Evolutionary conservation across 2,113 vertebrate species (phyloP).

Genomic region (Ahaetulla prasina): DNA sequence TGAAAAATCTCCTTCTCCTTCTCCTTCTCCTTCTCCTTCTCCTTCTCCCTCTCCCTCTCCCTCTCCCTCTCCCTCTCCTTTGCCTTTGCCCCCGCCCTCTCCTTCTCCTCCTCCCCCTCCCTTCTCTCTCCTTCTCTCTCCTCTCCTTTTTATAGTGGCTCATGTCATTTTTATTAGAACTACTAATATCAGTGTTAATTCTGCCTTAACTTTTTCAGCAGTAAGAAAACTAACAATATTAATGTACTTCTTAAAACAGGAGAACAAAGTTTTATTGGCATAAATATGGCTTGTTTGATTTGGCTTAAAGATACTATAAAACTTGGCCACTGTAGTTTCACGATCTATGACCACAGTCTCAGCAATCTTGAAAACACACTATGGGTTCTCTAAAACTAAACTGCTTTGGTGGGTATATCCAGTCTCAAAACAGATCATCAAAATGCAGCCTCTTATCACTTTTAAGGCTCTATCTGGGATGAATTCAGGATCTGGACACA

Average conservation of each 20-base stretch:
- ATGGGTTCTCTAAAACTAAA: background rate
- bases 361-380: background rate
- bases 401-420: background rate
- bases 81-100: accelerated
- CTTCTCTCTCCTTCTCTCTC: too few relatives aligned
- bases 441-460: background rate
- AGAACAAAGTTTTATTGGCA: background rate
- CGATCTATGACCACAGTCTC: background rate
- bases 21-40: background rate
- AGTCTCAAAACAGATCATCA: background rate
- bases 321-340: background rate
- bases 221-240: background rate
- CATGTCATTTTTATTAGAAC: background rate
- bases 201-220: background rate
- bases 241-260: background rate
- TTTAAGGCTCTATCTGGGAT: background rate
- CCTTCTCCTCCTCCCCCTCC: too few relatives aligned
- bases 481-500: background rate
- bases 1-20: background rate
- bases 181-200: slow-evolving; percentile 4
- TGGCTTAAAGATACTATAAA: background rate
- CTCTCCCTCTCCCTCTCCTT: accelerated
- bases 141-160: background rate
- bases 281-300: background rate
- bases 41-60: too few relatives aligned